A percentile compares a stretch with the other conserved stretches of the same genome.
phyloP scores from a whole-genome alignment of 2,797 vertebrate genomes.

The Gadopsis marmoratus region DNA sequence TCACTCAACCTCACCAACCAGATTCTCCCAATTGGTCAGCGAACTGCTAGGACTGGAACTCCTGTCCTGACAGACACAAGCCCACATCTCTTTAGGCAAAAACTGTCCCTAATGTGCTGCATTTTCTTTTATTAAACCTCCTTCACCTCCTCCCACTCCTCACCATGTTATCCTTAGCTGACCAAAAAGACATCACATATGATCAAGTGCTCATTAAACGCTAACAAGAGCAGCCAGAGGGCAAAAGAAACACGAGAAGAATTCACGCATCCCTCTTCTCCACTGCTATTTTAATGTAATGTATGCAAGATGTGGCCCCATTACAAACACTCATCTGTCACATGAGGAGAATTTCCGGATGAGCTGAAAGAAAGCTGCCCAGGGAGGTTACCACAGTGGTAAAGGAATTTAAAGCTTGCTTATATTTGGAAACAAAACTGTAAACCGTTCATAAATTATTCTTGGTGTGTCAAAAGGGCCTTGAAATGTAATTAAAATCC shows the following conservation, averaged over 20 bases:
- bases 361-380: constrained; percentile 1
- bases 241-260: constrained; percentile 21
- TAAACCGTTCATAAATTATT: neutral
- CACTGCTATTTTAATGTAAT: constrained; percentile 56
- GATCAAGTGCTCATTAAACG: constrained; percentile 62
- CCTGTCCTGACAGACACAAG: constrained; percentile 39
- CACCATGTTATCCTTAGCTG: constrained; percentile 24
- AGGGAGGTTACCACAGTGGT: neutral
- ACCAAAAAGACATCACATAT: constrained; percentile 41
- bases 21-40: constrained; percentile 27
- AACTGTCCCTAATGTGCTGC: constrained; percentile 32
- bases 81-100: constrained; percentile 40
- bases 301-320: constrained; percentile 54
- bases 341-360: constrained; percentile 21
- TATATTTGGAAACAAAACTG: neutral
- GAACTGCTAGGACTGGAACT: constrained; percentile 52
- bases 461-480: neutral
- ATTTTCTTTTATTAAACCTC: constrained; percentile 12
- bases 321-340: constrained; percentile 63
- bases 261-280: constrained; percentile 19
- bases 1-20: constrained; percentile 34
- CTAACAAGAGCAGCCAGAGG: constrained; percentile 51
- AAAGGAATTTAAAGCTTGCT: constrained; percentile 7
- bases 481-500: neutral
- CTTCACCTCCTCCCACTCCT: constrained; percentile 42